Evolutionary conservation across 2,888 invertebrate genomes (phyloP).

Genomic region (Heliconius erato): DNA sequence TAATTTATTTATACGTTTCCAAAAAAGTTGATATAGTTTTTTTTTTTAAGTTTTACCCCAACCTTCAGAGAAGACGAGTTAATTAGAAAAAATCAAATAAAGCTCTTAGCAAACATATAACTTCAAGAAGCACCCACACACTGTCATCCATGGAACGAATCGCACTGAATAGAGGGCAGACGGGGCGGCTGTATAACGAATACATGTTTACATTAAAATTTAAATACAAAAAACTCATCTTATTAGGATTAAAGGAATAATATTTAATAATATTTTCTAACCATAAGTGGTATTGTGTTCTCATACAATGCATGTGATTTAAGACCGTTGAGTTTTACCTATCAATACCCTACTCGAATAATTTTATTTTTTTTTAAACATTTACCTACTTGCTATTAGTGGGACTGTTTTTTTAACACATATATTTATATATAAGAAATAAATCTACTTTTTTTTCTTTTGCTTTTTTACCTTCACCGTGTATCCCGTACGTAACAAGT

Average conservation of each 20-base stretch:
- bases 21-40: too few species aligned
- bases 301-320: slow-evolving; percentile 7
- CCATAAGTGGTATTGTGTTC: slow-evolving; percentile 38
- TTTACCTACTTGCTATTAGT: too few species aligned
- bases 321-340: neutral
- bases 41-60: too few species aligned
- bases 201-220: slow-evolving; percentile 19
- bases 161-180: neutral
- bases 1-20: neutral
- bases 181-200: neutral
- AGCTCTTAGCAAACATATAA: neutral
- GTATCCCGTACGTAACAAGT: neutral
- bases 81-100: too few species aligned
- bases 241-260: slow-evolving; percentile 12
- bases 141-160: slow-evolving; percentile 5
- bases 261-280: neutral
- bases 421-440: too few species aligned
- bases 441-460: too few species aligned
- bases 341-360: neutral
- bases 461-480: too few species aligned
- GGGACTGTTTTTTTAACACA: too few species aligned
- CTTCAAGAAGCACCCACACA: too few species aligned
- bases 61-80: too few species aligned
- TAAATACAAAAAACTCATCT: slow-evolving; percentile 24
- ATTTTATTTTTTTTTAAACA: neutral